Conservation (phyloP, 2,797 vertebrate genomes). For the Poecilia wingei region DNA sequence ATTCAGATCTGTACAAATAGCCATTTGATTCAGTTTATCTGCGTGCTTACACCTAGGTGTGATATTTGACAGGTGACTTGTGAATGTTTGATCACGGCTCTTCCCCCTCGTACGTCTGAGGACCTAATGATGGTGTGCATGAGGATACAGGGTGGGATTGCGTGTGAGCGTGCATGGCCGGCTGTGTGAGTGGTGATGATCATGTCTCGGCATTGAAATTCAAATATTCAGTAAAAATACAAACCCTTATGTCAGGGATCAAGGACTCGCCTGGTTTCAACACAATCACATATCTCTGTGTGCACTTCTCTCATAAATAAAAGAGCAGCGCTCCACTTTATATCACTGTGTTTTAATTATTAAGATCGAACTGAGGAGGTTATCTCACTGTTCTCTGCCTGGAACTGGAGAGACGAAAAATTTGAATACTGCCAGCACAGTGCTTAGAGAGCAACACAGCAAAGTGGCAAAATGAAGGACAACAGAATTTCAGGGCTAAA, state of each 20-base stretch:
- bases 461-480: slow-evolving; percentile 66
- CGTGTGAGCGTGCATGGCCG: slow-evolving; percentile 46
- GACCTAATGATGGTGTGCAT: slow-evolving; percentile 26
- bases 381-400: slow-evolving; percentile 73
- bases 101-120: slow-evolving; percentile 33
- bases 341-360: slow-evolving; percentile 80
- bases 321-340: slow-evolving; percentile 74
- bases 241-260: slow-evolving; percentile 80
- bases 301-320: slow-evolving; percentile 78
- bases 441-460: slow-evolving; percentile 61
- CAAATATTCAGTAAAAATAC: slow-evolving; percentile 77
- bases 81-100: slow-evolving; percentile 56
- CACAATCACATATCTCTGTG: slow-evolving; percentile 76
- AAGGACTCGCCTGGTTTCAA: slow-evolving; percentile 79
- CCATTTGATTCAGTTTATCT: slow-evolving; percentile 20
- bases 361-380: slow-evolving; percentile 74
- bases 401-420: slow-evolving; percentile 56
- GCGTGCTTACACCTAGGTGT: slow-evolving; percentile 20
- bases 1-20: slow-evolving; percentile 18
- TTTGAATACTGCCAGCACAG: slow-evolving; percentile 67
- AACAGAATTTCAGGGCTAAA: slow-evolving; percentile 43
- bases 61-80: slow-evolving; percentile 56
- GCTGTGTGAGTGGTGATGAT: slow-evolving; percentile 65
- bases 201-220: slow-evolving; percentile 79
- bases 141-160: slow-evolving; percentile 25